Evolutionary conservation across 2,888 invertebrate genomes (phyloP), one percentile per base, ranked within the genome.

Genomic region (Mythimna ferrago): DNA sequence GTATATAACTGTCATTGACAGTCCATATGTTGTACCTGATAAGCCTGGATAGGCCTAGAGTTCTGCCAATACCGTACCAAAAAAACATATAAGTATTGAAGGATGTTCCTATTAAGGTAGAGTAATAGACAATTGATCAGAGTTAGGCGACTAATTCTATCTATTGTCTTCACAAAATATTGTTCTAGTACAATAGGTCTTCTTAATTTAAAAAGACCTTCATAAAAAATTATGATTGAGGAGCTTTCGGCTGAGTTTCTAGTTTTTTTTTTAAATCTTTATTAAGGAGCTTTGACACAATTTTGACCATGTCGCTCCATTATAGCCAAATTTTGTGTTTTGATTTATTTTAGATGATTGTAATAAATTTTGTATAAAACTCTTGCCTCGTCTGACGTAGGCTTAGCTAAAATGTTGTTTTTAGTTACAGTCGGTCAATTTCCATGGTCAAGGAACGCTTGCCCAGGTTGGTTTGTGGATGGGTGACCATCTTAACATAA

Each of bases 21-120:
- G 67, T 41, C 51, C 44, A 76, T 67, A 35, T 19, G 67, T 58
- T 7, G 11, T 67, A 68, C 11, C 21, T 11, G 73, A 73, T 76
- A 76, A 53, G 73, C 58, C 21, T 44, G 11, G 4, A 58, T 51
- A 58, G 19, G 19, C 21, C 32, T 41, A 19, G 32, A 35, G 32
- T 41, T 53, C 57, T 76, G 76, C 77, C 51, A 76, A 68, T 16
- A 53, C 57, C 14, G 4, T 32, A 6, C 51, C 57, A 32, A 76
- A 67, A 73, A 11, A 26, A 32, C 0, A 21, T 51, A 58, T 10
- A 14, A 19, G 73, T 19, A 21, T 0, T 7, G 32, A 51, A 67
- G 41, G 57, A 76, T 53, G 41, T 19, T 10, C 57, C 1, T 53
- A 6, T 19, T 67, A 76, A 6, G 58, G 77, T n/a, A 2, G 5